Percentiles rank a stretch among this genome's conserved stretches.
Evolutionary conservation across 2,888 invertebrate species (phyloP).

Genomic region (Thereva nobilitata): DNA sequence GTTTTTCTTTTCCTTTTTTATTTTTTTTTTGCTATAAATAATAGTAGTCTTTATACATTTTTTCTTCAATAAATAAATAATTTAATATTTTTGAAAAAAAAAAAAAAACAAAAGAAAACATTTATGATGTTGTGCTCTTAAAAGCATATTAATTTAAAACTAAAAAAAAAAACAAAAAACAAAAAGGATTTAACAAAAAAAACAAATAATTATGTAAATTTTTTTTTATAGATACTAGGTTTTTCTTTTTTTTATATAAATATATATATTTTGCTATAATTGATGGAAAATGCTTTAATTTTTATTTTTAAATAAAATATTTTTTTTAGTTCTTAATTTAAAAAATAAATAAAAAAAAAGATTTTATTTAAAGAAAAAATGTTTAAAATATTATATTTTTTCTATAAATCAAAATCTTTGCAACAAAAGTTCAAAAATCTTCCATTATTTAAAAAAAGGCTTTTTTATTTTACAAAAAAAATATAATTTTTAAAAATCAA

Average conservation of each 20-base stretch:
- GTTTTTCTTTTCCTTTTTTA: not conserved
- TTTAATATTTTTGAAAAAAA: not conserved
- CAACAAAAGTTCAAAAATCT: conserved; percentile 30
- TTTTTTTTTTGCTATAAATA: conserved; percentile 6
- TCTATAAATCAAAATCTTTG: not conserved
- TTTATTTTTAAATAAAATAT: conserved; percentile 6
- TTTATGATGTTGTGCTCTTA: not conserved
- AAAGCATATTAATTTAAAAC: not conserved
- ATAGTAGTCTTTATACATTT: not conserved
- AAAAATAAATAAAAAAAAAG: conserved; percentile 9
- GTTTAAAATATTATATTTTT: not conserved
- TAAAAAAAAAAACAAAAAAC: not conserved
- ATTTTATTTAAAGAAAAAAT: conserved; percentile 1
- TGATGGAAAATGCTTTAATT: conserved; percentile 24
- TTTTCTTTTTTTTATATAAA: no score
- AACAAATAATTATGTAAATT: not conserved
- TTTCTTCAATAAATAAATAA: not conserved
- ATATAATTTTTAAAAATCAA: no score
- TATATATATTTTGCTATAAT: not conserved
- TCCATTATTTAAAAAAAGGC: conserved; percentile 1
- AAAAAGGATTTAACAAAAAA: not conserved
- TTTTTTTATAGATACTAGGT: no score
- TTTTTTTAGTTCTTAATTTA: not conserved
- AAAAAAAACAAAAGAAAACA: not conserved
- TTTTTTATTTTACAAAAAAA: no score